phyloP scores from a whole-genome alignment of 2,797 vertebrate genomes.

The Sciaenops ocellatus region DNA sequence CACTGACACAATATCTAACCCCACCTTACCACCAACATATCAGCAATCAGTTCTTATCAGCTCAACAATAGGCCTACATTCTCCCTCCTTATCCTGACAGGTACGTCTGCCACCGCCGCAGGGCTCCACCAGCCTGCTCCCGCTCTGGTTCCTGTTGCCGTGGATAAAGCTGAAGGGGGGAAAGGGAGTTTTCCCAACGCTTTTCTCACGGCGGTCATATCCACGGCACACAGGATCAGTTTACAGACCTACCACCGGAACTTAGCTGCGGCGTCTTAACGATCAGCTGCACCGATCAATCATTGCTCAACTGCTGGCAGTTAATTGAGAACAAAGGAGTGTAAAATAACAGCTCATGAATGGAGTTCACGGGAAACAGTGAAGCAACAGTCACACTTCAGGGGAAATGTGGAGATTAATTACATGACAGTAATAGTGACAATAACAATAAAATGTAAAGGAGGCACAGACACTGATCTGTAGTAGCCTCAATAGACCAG shows the following conservation, averaged over 20 bases:
- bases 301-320: constrained; percentile 22
- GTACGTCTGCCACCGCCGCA: constrained; percentile 7
- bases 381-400: constrained; percentile 1
- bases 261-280: background rate
- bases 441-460: background rate
- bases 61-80: constrained; percentile 41
- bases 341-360: background rate
- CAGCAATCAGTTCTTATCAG: constrained; percentile 46
- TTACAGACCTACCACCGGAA: constrained; percentile 47
- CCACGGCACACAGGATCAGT: constrained; percentile 24
- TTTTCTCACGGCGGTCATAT: constrained; percentile 64
- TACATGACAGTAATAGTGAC: background rate
- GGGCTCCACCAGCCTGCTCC: constrained; percentile 32
- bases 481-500: background rate
- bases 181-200: constrained; percentile 38
- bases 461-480: background rate
- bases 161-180: constrained; percentile 16
- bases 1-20: constrained; percentile 15
- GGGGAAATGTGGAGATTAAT: background rate
- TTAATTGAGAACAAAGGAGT: constrained; percentile 31
- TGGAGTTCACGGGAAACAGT: constrained; percentile 23
- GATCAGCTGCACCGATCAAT: constrained; percentile 39
- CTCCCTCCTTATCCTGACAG: constrained; percentile 16
- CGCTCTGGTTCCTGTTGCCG: background rate
- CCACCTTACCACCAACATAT: constrained; percentile 12